These are phyloP conservation scores for Leguminivora glycinivorella DNA, from an alignment of 1,140 invertebrate species.

Conservation along the genomic window DNA sequence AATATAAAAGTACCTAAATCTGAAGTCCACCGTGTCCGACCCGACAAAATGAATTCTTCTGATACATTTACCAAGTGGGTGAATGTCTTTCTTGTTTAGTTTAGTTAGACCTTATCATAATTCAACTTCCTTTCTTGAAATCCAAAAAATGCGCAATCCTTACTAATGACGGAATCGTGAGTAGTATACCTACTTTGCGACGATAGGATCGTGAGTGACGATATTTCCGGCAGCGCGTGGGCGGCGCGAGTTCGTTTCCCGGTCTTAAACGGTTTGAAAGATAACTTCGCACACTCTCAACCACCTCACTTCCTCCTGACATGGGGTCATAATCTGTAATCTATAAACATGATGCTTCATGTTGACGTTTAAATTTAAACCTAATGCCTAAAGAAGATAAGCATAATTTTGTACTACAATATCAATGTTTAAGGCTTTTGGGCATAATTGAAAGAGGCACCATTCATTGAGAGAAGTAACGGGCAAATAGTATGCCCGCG, in stretches of 20 bases:
- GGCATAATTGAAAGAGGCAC: constrained; percentile 53
- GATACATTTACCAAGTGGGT: constrained; percentile 1
- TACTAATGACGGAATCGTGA: constrained; percentile 74
- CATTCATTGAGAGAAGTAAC: constrained; percentile 75
- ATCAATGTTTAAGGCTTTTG: constrained; percentile 47
- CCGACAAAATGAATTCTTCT: not conserved
- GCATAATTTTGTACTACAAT: constrained; percentile 38
- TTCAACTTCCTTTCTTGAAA: constrained; percentile 59
- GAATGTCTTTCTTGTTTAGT: constrained; percentile 4
- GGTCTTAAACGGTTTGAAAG: constrained; percentile 53
- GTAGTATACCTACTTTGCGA: constrained; percentile 53
- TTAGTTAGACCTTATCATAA: constrained; percentile 51
- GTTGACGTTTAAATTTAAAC: constrained; percentile 36
- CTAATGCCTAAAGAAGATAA: constrained; percentile 36
- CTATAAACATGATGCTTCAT: constrained; percentile 38
- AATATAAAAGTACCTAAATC: not conserved
- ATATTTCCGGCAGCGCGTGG: constrained; percentile 70
- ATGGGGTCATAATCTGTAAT: constrained; percentile 52
- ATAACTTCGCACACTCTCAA: constrained; percentile 60
- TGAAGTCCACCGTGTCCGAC: not conserved
- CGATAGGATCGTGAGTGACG: constrained; percentile 60
- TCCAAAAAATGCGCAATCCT: constrained; percentile 64
- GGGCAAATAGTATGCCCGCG: constrained; percentile 71
- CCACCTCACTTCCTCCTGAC: constrained; percentile 57
- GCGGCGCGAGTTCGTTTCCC: constrained; percentile 59